Percentiles rank a stretch among this genome's conserved stretches.
Conservation (phyloP, 2,797 vertebrate genomes). For the Masticophis lateralis region DNA sequence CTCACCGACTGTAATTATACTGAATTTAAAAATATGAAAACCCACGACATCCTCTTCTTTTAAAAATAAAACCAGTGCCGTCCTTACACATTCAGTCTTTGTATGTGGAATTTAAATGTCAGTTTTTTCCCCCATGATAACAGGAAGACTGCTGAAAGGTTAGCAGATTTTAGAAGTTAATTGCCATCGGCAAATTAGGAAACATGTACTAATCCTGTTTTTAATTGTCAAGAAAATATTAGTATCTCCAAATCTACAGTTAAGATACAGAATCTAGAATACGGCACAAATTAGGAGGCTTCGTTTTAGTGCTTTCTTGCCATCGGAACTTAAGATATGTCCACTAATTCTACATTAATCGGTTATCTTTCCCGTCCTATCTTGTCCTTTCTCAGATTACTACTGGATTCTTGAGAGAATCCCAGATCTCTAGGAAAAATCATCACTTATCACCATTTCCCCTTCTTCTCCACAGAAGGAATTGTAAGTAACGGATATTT, state of each 20-base stretch:
- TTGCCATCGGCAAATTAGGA: conserved; percentile 51
- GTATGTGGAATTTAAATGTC: conserved; percentile 70
- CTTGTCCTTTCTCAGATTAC: conserved; percentile 25
- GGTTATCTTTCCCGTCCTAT: conserved; percentile 7
- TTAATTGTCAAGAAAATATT: conserved; percentile 6
- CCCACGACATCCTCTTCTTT: conserved; percentile 41
- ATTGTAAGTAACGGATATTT: conserved; percentile 20
- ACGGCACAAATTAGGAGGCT: neutral
- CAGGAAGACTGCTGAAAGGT: conserved; percentile 64
- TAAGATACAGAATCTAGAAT: neutral
- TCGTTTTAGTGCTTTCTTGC: conserved; percentile 14
- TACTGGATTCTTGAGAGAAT: conserved; percentile 36
- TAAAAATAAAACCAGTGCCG: conserved; percentile 53
- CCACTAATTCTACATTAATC: conserved; percentile 21
- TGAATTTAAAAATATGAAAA: neutral
- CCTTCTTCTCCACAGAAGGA: conserved; percentile 26
- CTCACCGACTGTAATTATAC: neutral
- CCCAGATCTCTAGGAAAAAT: conserved; percentile 32
- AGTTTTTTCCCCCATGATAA: conserved; percentile 53
- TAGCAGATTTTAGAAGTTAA: conserved; percentile 58
- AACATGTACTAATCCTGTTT: conserved; percentile 29
- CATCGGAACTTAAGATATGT: conserved; percentile 25
- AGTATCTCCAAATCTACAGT: conserved; percentile 12
- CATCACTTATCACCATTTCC: neutral
- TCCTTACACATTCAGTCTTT: conserved; percentile 43